Base-by-base conservation (phyloP, 2,113 vertebrate species). In the Perca flavescens region DNA sequence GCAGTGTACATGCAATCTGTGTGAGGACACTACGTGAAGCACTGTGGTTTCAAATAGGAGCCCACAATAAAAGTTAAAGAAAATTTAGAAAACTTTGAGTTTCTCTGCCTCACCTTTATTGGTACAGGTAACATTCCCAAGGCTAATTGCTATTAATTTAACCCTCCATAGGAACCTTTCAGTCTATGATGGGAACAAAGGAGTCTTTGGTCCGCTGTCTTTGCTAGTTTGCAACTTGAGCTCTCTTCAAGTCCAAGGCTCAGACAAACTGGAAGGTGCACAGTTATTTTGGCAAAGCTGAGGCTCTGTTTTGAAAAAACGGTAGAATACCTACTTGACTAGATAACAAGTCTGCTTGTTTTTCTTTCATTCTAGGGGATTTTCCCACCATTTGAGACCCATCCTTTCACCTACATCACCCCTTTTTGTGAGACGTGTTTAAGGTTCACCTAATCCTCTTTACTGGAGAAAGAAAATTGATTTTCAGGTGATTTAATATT, bases 191-290 rank as follows among this genome's bases (percentile, higher is more conserved):
- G 40, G 40, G 10, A 88, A 70, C 66, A 74, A 47, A 61, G 73
- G 17, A 50, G 22, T 47, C 43, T 75, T 83, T 79, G 49, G 54
- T 82, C 74, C 34, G 28, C 64, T 7, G 46, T 65, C 72, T 64
- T 73, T 77, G 60, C 60, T 58, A 25, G 34, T 83, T 62, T 80
- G 89, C 49, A 83, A 91, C 68, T 54, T 78, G 79, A 93, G 71
- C 82, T 80, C 53, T 61, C 64, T 80, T 91, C 80, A 89, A 89
- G 74, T 50, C 50, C 52, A 36, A 8, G 6, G 10, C 21, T 73
- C 19, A 68, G 28, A 70, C 25, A 52, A 74, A 66, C 68, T 70
- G 58, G 82, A 74, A 56, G 78, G 70, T 22, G 68, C 61, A 36
- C 22, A 36, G 49, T 84, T 90, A 82, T 88, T 86, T 68, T 85